Evolutionary conservation across 1,140 invertebrate genomes (phyloP), one percentile per base, ranked within the genome.

Genomic region (Brachionus rotundiformis): DNA sequence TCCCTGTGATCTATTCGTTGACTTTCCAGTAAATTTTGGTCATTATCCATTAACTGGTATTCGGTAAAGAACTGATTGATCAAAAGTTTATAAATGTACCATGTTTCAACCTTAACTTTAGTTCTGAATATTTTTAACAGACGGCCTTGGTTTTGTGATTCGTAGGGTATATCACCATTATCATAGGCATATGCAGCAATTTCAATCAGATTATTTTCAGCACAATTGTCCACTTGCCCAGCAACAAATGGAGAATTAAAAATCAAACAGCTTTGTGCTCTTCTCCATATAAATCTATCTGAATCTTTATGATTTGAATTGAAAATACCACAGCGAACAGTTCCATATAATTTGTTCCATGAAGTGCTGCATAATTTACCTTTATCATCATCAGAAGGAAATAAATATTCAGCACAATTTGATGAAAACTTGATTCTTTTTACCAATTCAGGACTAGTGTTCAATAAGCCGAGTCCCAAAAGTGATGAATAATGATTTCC

Each of bases 331-430:
- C 76, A 80, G 16, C 49, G 76, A 80, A 23, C 25, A 23, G 76
- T 25, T 80, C 76, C 76, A n/a, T 10, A 61, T 41, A 80, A n/a
- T 80, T 80, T 80, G 44, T 80, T 80, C 76, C 49, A 61, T 27
- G 76, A 59, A 19, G 36, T 61, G 19, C 44, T 80, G 47, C 76
- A 80, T 27, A 80, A 41, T n/a, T 80, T 25, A 39, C 76, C 76
- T 80, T 80, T 80, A 5, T 27, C 25, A 0, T 80, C 19, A 13
- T 39, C 31, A 0, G 76, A 19, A 25, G 49, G 2, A 25, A 80
- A 80, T 10, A 80, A 41, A 61, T 80, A 80, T 27, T 31, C 6
- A 61, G 76, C 76, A 39, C 39, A 80, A 41, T 47, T 80, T 23
- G 27, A n/a, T 11, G 31, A 29, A 41, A 80, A 80, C 31, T 41